Evolutionary conservation across 2,888 invertebrate genomes (phyloP).

Genomic region (Dione juno): DNA sequence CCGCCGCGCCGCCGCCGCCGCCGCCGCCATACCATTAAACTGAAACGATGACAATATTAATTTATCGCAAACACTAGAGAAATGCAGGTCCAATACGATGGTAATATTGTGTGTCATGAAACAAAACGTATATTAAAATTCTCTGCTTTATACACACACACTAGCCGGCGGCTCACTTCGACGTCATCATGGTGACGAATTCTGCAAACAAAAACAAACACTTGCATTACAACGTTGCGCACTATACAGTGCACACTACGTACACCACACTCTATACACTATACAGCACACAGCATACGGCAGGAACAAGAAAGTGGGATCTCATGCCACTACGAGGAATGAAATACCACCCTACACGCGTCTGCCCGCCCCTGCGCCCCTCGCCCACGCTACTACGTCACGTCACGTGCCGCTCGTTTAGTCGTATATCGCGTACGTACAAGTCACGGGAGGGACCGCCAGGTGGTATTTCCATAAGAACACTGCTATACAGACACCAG

Average conservation of each 20-base stretch:
- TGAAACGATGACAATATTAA: constrained; percentile 82
- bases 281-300: constrained; percentile 57
- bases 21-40: constrained; percentile 67
- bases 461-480: constrained; percentile 76
- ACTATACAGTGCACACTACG: constrained; percentile 56
- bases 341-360: constrained; percentile 74
- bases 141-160: constrained; percentile 84
- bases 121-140: constrained; percentile 86
- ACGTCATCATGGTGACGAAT: constrained; percentile 99
- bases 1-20: constrained; percentile 14
- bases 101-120: constrained; percentile 85
- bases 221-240: constrained; percentile 36
- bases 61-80: constrained; percentile 85
- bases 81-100: constrained; percentile 85
- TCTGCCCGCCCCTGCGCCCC: constrained; percentile 27
- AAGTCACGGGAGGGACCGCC: constrained; percentile 54
- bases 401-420: constrained; percentile 69
- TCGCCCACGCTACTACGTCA: constrained; percentile 5
- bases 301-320: constrained; percentile 44
- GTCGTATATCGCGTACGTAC: constrained; percentile 43
- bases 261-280: too few species aligned
- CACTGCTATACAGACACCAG: constrained; percentile 70
- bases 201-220: constrained; percentile 86
- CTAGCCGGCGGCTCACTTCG: constrained; percentile 95
- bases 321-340: constrained; percentile 77